phyloP scores from a whole-genome alignment of 1,140 invertebrate genomes.

The Hycleus phaleratus region DNA sequence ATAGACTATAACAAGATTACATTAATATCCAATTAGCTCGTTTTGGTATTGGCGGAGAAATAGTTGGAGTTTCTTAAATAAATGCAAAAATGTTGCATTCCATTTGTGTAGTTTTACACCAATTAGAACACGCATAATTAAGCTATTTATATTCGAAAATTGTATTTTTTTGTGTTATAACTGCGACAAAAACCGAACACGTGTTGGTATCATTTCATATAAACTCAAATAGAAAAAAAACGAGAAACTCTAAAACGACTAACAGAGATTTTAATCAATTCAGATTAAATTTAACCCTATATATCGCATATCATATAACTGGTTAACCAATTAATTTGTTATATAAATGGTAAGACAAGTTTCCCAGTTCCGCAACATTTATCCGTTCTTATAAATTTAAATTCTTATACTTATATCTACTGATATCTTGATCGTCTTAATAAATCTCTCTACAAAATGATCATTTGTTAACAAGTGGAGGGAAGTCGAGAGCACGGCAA shows the following conservation, averaged over 20 bases:
- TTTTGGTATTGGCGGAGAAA: too few species aligned
- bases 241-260: neutral
- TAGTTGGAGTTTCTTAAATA: too few species aligned
- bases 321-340: neutral
- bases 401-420: neutral
- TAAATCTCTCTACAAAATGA: too few species aligned
- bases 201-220: too few species aligned
- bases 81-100: neutral
- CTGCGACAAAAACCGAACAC: neutral
- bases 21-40: too few species aligned
- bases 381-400: slow-evolving; percentile 6
- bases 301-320: neutral
- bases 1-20: too few species aligned
- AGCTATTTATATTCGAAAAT: neutral
- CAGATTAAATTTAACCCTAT: neutral
- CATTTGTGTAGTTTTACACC: neutral
- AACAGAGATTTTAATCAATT: neutral
- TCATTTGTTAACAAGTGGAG: too few species aligned
- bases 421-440: neutral
- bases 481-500: too few species aligned
- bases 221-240: neutral
- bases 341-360: slow-evolving; percentile 18
- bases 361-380: slow-evolving; percentile 16
- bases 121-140: neutral
- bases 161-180: neutral